These are phyloP conservation scores for Stichodactyla mertensii DNA, from an alignment of 64 coral and sea anemone species.

Conservation along the genomic window DNA sequence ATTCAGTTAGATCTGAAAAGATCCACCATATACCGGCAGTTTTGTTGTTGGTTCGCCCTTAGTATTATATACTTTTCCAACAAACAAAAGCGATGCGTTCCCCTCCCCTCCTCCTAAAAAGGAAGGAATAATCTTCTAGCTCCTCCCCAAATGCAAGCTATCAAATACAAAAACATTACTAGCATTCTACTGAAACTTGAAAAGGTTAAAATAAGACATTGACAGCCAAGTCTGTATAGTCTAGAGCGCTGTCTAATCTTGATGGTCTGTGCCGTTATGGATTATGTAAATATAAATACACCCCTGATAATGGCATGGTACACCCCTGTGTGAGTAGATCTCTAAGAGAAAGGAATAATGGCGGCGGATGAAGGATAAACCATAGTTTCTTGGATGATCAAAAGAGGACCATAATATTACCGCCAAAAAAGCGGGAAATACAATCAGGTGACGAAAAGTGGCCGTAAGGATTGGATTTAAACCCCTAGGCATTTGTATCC, in stretches of 20 bases:
- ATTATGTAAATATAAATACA: not conserved
- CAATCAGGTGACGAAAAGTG: slow-evolving; percentile 68
- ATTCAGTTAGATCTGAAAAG: no score
- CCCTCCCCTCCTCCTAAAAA: not conserved
- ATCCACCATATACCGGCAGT: no score
- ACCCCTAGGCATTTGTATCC: not conserved
- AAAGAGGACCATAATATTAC: slow-evolving; percentile 91
- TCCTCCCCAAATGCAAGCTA: no score
- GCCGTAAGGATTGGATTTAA: not conserved
- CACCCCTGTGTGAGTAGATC: not conserved
- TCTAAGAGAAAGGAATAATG: slow-evolving; percentile 42
- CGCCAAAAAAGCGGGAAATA: slow-evolving; percentile 90
- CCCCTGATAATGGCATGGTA: not conserved
- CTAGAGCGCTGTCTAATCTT: no score
- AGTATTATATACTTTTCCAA: no score
- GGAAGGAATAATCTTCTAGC: not conserved
- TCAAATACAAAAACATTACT: no score
- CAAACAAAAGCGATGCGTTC: not conserved
- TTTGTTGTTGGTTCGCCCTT: no score
- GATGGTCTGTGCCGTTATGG: no score
- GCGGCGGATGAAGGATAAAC: slow-evolving; percentile 77
- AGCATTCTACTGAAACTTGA: no score
- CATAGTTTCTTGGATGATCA: slow-evolving; percentile 75
- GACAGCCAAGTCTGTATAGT: no score
- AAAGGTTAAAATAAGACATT: no score